phyloP scores from a whole-genome alignment of 2,888 invertebrate genomes.

The Omphaloscelis lunosa region DNA sequence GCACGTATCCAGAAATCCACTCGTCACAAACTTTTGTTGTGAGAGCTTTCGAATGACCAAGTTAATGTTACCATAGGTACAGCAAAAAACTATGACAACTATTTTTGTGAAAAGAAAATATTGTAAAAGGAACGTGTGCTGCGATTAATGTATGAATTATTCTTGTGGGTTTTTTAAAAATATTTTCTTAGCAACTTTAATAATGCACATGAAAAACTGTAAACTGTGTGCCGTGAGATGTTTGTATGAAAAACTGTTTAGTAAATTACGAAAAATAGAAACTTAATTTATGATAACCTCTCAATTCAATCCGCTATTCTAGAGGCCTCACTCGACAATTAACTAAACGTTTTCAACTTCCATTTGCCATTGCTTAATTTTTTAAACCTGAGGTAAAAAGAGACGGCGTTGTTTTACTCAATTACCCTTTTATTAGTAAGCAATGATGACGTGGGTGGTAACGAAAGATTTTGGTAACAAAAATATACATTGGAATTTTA shows the following conservation, averaged over 20 bases:
- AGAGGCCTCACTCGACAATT: background rate
- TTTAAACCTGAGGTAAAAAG: slow-evolving; percentile 8
- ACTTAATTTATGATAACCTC: background rate
- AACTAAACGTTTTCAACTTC: slow-evolving; percentile 1
- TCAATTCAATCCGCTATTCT: background rate
- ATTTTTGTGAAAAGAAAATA: background rate
- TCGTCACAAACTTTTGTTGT: background rate
- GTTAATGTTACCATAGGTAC: background rate
- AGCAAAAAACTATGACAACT: background rate
- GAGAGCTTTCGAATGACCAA: background rate
- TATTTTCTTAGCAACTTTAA: too few relatives aligned
- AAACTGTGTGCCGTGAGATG: too few relatives aligned
- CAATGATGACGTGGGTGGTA: background rate
- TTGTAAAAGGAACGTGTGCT: background rate
- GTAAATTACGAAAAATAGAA: background rate
- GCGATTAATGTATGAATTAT: background rate
- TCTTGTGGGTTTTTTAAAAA: background rate
- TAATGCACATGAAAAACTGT: background rate
- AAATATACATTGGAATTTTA: too few relatives aligned
- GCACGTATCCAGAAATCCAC: slow-evolving; percentile 1
- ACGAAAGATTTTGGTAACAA: background rate
- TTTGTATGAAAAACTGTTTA: background rate
- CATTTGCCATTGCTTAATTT: slow-evolving; percentile 19
- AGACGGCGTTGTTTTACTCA: background rate
- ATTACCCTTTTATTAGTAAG: slow-evolving; percentile 15